Base-by-base conservation (phyloP, 2,113 vertebrate genomes). In the Diadophis punctatus region DNA sequence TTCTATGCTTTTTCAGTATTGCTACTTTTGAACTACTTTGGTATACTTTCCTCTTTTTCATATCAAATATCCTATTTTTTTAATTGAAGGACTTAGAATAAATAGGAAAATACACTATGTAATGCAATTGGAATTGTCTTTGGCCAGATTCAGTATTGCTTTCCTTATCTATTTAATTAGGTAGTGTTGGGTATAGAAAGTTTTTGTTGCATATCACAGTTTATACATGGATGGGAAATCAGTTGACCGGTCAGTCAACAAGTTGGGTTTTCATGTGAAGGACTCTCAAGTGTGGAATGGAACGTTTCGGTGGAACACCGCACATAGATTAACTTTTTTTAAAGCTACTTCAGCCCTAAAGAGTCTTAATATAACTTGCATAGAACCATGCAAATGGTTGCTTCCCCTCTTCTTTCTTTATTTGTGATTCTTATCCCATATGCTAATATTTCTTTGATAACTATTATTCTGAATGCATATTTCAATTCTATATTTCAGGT, bases 401-500 rank as follows among this genome's bases (percentile, higher is more conserved):
- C n/a, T 23, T 30, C 30, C 34, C 11, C 4, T 48, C 20, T 86
- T 86, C 14, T 51, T 87, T 30, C 48, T 87, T 34, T 49, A 7
- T 16, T 85, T 16, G 34, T 25, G n/a, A 91, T n/a, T n/a, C 14
- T 39, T 52, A 48, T 2, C 3, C 7, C 84, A 9, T 46, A 20
- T 53, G 49, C 16, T 3, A 34, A 8, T 52, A 10, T 53, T 22
- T 49, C 16, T 91, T 58, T 93, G 16, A n/a, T 34, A 16, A 53
- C 22, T 12, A 25, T 46, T 63, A 20, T 90, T 87, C 80, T 93
- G 49, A 93, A 68, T 52, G 7, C n/a, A 90, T 18, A 0, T 89
- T n/a, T 88, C 91, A 68, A 94, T n/a, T 95, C 63, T 89, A 18
- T 89, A 0, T 14, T 95, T 87, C 94, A 98, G 98, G 98, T 99